Conservation (phyloP, 2,888 invertebrate species). For the Pyrochroa serraticornis region DNA sequence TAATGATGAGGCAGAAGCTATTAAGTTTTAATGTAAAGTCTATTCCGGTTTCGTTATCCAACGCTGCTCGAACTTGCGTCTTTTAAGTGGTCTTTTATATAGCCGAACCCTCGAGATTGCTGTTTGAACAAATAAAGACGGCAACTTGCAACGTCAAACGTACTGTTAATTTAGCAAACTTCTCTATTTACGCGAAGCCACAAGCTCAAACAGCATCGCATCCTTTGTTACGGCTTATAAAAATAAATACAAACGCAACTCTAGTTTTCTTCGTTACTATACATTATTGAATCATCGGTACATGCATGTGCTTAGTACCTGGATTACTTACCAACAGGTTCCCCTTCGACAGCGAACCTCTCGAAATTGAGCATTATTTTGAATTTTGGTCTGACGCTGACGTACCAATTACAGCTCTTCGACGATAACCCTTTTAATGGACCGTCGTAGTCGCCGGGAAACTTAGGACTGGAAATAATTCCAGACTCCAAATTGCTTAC, state of each 20-base stretch:
- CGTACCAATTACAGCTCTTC: conserved; percentile 96
- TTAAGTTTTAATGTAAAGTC: conserved; percentile 13
- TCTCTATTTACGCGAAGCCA: conserved; percentile 17
- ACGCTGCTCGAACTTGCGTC: conserved; percentile 20
- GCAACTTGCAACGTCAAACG: conserved; percentile 23
- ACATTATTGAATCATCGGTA: too few species aligned
- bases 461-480: conserved; percentile 87
- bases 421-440: conserved; percentile 80
- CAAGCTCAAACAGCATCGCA: conserved; percentile 22
- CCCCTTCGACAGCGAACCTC: conserved; percentile 92
- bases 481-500: conserved; percentile 83
- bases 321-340: conserved; percentile 72
- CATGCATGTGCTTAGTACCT: too few species aligned
- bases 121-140: conserved; percentile 25
- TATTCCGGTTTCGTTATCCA: neutral
- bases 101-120: conserved; percentile 21
- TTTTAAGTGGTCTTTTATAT: conserved; percentile 26
- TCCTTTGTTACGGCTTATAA: conserved; percentile 18
- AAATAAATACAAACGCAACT: conserved; percentile 6
- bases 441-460: conserved; percentile 87
- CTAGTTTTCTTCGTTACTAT: neutral
- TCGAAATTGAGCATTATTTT: conserved; percentile 91
- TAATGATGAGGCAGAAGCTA: conserved; percentile 4
- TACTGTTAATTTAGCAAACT: conserved; percentile 24
- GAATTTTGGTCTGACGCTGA: conserved; percentile 84